Percentiles rank a stretch among this genome's conserved stretches.
phyloP scores from a whole-genome alignment of 2,113 vertebrate species.

The Corythaixoides concolor region DNA sequence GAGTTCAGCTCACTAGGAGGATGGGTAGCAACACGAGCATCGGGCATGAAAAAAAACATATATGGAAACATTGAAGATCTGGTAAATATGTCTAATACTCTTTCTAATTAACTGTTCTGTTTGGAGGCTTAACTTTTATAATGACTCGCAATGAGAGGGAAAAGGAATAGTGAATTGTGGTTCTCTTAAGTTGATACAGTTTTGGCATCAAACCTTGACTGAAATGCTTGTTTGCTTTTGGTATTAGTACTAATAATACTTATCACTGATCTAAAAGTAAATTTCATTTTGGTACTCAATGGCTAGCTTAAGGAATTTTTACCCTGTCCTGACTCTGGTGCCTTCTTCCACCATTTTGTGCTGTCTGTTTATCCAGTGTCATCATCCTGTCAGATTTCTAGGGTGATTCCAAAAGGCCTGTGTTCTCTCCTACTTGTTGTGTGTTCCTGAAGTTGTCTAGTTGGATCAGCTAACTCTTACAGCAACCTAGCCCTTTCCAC shows the following conservation, averaged over 20 bases:
- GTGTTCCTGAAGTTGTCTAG: not conserved
- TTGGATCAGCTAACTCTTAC: not conserved
- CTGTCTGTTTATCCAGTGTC: not conserved
- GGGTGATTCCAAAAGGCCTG: not conserved
- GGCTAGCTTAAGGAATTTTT: not conserved
- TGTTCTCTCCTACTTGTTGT: not conserved
- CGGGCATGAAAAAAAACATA: conserved; percentile 99
- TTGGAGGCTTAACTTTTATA: not conserved
- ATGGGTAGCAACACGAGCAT: conserved; percentile 97
- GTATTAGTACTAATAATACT: not conserved
- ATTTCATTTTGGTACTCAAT: not conserved
- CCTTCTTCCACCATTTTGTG: not conserved
- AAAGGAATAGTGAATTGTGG: not conserved
- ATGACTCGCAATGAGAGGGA: not conserved
- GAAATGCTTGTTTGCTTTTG: not conserved
- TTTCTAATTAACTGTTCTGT: not conserved
- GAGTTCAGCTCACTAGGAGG: conserved; percentile 98
- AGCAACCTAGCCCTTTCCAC: not conserved
- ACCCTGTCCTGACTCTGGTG: not conserved
- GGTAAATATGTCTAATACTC: conserved; percentile 72
- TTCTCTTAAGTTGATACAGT: not conserved
- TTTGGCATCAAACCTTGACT: not conserved
- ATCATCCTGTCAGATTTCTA: not conserved
- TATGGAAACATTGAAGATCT: conserved; percentile 99
- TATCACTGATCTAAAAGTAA: not conserved